Base-by-base conservation (phyloP, 2,888 invertebrate species). In the Netelia inedita region DNA sequence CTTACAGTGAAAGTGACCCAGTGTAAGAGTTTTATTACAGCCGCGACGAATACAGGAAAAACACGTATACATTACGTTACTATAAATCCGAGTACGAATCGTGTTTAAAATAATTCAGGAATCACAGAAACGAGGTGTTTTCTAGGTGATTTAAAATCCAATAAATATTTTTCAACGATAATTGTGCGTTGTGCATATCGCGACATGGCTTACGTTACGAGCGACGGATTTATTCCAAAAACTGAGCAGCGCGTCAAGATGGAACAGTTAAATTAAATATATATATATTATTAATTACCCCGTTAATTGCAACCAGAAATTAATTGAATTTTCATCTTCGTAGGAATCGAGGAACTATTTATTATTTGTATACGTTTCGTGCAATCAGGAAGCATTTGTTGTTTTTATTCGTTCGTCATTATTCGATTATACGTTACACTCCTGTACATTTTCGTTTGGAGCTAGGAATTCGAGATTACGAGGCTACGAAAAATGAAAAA, bases 1-100 rank as follows among this genome's bases (percentile, higher is more conserved):
- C 57, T 61, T 73, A 81, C 72, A 89, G 90, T 90, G 90, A 90
- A 90, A 90, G 90, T 90, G 87, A 88, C 76, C 88, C 84, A 85
- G 81, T 76, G 46, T 57, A 63, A 57, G 14, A 57, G 57, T 6
- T 76, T 5, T 59, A 73, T 57, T 28, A 41, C 35, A 59, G 19
- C 57, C 35, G 66, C 8, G 65, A 11, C 73, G 73, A 79, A 68
- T 80, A 80, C 73, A 28, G 53, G 59, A 74, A 80, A 80, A 80
- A 59, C 66, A 35, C 41, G 79, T 79, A 35, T 63, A 14, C 23
- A 46, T 35, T 2, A 14, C 53, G n/a, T 50, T 19, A 5, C 46
- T 14, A 46, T 46, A 46, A 11, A 46, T 46, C 14, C 11, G 14
- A 46, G 10, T 14, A 46, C 3, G 14, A 14, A 14, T 46, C 11